A percentile compares a stretch with the other conserved stretches of the same genome.
Evolutionary conservation across 2,113 vertebrate species (phyloP).

Genomic region (Limnothrissa miodon): DNA sequence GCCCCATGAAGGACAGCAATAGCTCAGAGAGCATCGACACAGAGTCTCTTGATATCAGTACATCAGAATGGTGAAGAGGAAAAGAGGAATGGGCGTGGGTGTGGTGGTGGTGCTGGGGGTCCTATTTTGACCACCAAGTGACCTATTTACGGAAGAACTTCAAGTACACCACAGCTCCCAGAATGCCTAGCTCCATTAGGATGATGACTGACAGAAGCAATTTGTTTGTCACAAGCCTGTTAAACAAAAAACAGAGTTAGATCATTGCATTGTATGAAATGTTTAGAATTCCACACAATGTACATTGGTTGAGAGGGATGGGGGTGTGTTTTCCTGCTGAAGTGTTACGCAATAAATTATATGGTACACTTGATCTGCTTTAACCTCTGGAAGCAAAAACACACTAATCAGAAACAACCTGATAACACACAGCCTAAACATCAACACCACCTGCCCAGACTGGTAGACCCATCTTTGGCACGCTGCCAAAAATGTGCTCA

Average conservation of each 20-base stretch:
- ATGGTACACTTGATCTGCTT: not conserved
- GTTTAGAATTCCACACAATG: not conserved
- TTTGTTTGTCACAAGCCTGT: conserved; percentile 90
- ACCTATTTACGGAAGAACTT: conserved; percentile 82
- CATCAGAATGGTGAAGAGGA: not conserved
- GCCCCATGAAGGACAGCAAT: not conserved
- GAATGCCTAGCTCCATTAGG: conserved; percentile 85
- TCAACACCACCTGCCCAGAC: conserved; percentile 9
- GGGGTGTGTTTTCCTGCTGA: not conserved
- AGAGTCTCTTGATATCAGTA: not conserved
- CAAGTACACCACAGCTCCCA: conserved; percentile 88
- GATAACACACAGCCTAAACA: not conserved
- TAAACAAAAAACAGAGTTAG: conserved; percentile 29
- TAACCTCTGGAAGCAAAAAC: not conserved
- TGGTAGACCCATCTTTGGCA: not conserved
- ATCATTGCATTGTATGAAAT: not conserved
- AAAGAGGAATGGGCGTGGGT: not conserved
- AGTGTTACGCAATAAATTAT: not conserved
- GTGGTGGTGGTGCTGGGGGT: not conserved
- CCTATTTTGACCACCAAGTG: not conserved
- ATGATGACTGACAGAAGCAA: conserved; percentile 87
- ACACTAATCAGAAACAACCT: not conserved
- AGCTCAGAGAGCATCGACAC: not conserved
- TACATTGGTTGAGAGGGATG: not conserved
- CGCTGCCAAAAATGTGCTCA: conserved; percentile 58